Evolutionary conservation across 2,113 vertebrate genomes (phyloP).

Genomic region (Otus sunia): DNA sequence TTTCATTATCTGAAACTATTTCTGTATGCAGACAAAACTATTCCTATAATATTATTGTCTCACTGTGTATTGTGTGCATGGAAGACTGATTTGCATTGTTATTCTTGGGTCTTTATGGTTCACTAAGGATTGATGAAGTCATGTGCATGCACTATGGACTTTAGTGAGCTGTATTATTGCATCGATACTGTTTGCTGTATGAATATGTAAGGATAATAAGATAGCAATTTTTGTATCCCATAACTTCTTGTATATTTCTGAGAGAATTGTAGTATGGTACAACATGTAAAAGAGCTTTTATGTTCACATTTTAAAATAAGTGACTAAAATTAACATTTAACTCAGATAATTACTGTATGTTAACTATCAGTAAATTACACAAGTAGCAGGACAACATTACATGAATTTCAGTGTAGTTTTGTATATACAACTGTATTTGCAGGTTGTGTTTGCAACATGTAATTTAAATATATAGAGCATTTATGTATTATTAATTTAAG

Average conservation of each 20-base stretch:
- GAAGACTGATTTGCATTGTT: slow-evolving; percentile 56
- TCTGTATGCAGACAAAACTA: slow-evolving; percentile 56
- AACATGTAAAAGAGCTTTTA: background rate
- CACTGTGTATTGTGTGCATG: background rate
- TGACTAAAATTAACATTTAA: slow-evolving; percentile 17
- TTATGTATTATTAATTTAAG: background rate
- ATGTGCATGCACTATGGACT: background rate
- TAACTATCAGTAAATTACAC: slow-evolving; percentile 1
- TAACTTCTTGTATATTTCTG: background rate
- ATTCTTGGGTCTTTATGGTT: slow-evolving; percentile 39
- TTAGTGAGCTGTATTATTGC: background rate
- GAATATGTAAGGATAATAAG: background rate
- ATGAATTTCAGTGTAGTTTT: background rate
- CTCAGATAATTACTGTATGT: background rate
- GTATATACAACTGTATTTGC: background rate
- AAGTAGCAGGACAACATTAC: background rate
- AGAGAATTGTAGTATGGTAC: background rate
- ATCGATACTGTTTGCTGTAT: background rate
- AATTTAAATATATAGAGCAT: background rate
- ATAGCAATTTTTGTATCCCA: background rate
- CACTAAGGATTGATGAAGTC: slow-evolving; percentile 30
- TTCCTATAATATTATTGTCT: slow-evolving; percentile 40
- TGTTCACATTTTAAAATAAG: slow-evolving; percentile 31
- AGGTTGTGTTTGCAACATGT: background rate
- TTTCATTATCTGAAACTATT: slow-evolving; percentile 68